phyloP scores from a whole-genome alignment of 2,113 vertebrate species.

The Oncorhynchus kisutch region DNA sequence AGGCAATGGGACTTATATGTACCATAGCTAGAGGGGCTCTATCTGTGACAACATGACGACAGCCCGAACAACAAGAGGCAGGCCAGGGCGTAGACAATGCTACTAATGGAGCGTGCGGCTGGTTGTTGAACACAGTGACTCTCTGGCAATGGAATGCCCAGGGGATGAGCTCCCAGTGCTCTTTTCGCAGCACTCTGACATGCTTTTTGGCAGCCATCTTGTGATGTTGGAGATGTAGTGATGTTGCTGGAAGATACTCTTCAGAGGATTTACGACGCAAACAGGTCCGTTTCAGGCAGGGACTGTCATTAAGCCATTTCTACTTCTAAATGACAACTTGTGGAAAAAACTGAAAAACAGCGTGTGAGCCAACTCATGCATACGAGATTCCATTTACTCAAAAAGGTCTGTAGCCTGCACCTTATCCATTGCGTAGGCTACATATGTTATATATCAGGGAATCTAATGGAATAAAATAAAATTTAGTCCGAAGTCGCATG shows the following conservation, averaged over 20 bases:
- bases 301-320: neutral
- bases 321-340: neutral
- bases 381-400: neutral
- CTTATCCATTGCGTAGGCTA: too few species aligned
- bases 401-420: too few species aligned
- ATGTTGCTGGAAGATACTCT: neutral
- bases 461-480: too few species aligned
- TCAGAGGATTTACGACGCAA: neutral
- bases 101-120: conserved; percentile 28
- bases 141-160: conserved; percentile 11
- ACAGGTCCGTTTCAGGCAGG: conserved; percentile 1
- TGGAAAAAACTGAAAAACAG: neutral
- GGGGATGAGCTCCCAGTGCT: conserved; percentile 17
- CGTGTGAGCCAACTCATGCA: neutral
- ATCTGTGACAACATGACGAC: conserved; percentile 13
- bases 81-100: neutral
- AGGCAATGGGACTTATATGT: neutral
- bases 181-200: conserved; percentile 30
- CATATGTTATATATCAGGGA: too few species aligned
- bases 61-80: conserved; percentile 1
- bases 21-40: conserved; percentile 23
- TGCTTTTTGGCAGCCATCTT: conserved; percentile 29
- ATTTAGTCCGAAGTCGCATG: too few species aligned
- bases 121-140: neutral
- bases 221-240: neutral